A percentile compares a stretch with the other conserved stretches of the same genome.
phyloP scores from a whole-genome alignment of 2,888 invertebrate genomes.

The Cylindroiulus punctatus region DNA sequence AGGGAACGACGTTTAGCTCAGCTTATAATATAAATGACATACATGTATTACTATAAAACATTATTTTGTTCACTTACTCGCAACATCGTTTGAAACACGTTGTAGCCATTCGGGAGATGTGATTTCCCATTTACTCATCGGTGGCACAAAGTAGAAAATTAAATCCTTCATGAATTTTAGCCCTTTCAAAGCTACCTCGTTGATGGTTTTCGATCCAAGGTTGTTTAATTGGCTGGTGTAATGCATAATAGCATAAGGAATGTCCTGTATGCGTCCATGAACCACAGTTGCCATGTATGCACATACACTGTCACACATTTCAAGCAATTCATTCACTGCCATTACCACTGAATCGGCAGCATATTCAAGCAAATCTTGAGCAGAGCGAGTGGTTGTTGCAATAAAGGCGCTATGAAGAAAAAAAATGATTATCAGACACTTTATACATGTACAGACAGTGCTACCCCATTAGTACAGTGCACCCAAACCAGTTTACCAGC shows the following conservation, averaged over 20 bases:
- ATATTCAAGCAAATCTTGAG: not conserved
- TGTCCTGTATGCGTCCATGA: constrained; percentile 31
- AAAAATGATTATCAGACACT: not conserved
- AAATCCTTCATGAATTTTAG: constrained; percentile 36
- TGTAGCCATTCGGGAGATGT: constrained; percentile 45
- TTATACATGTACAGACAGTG: too few species aligned
- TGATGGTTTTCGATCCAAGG: not conserved
- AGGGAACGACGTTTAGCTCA: not conserved
- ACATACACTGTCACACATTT: constrained; percentile 18
- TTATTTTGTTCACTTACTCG: constrained; percentile 16
- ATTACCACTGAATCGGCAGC: not conserved
- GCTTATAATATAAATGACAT: not conserved
- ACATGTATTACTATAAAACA: too few species aligned
- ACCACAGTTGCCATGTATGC: not conserved
- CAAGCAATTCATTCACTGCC: not conserved
- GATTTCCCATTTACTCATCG: constrained; percentile 40
- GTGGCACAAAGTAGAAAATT: constrained; percentile 9
- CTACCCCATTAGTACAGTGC: too few species aligned
- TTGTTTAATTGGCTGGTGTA: constrained; percentile 38
- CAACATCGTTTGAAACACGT: constrained; percentile 13
- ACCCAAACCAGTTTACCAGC: too few species aligned
- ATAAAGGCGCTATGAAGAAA: not conserved
- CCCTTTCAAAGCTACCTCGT: constrained; percentile 7
- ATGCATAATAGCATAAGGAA: constrained; percentile 51
- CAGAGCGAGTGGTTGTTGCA: not conserved